Evolutionary conservation across 2,113 vertebrate species (phyloP).

Genomic region (Geococcyx californianus): DNA sequence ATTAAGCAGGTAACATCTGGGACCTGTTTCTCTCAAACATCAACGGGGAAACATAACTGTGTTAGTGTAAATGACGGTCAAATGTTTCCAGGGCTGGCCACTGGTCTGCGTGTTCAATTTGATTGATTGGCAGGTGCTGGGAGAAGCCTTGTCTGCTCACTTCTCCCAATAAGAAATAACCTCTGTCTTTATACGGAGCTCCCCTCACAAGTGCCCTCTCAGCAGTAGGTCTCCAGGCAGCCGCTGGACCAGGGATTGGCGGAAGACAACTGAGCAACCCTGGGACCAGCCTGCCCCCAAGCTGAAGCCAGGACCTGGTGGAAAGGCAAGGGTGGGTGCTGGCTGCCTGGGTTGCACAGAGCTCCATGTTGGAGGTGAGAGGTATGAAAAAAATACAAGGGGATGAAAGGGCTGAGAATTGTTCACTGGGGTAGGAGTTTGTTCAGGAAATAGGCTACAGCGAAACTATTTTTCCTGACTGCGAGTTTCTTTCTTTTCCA

Average conservation of each 20-base stretch:
- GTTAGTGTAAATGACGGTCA: neutral
- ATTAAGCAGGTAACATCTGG: slow-evolving; percentile 45
- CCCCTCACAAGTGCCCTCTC: neutral
- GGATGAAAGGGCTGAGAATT: neutral
- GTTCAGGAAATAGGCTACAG: neutral
- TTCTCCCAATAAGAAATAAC: neutral
- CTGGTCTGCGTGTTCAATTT: neutral
- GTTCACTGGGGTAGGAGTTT: neutral
- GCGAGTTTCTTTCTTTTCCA: neutral
- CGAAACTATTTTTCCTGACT: neutral
- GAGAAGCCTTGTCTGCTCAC: neutral
- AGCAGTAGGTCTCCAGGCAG: neutral
- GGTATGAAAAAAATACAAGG: neutral
- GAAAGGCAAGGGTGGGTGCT: neutral
- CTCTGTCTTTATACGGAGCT: neutral
- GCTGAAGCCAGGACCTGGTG: accelerated
- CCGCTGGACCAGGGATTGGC: neutral
- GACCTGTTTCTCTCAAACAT: slow-evolving; percentile 9
- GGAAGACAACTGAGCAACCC: neutral
- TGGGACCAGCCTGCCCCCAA: neutral
- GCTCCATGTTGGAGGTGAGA: accelerated
- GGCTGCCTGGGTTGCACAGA: neutral
- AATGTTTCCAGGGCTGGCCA: neutral
- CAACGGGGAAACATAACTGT: neutral
- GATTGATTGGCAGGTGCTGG: slow-evolving; percentile 28